Conservation (phyloP, 1,140 invertebrate species). For the Penaeus japonicus region DNA sequence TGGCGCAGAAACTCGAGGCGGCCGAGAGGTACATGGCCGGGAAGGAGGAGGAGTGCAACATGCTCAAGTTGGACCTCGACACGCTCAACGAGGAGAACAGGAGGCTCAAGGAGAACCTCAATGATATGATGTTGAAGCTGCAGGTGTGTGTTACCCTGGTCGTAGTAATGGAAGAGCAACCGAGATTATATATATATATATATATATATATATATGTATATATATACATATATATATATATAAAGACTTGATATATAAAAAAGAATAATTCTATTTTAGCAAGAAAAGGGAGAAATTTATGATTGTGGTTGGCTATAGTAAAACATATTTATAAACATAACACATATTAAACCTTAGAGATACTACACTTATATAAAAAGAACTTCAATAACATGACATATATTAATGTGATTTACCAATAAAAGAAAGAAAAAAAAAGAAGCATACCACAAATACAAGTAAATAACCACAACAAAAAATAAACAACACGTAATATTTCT, state of each 20-base stretch:
- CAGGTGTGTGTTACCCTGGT: conserved; percentile 15
- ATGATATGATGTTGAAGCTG: conserved; percentile 53
- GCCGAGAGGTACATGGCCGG: conserved; percentile 59
- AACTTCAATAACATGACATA: too few species aligned
- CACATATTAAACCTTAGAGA: too few species aligned
- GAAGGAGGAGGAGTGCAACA: conserved; percentile 61
- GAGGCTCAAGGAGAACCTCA: conserved; percentile 61
- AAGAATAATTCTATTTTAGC: not conserved
- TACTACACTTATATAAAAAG: too few species aligned
- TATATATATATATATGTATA: not conserved
- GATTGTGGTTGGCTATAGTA: not conserved
- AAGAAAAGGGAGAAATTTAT: not conserved
- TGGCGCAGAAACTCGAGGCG: conserved; percentile 54
- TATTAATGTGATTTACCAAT: too few species aligned
- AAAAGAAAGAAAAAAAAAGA: too few species aligned
- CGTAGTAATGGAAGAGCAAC: not conserved
- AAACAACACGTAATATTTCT: too few species aligned
- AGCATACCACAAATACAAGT: too few species aligned
- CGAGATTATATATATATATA: not conserved
- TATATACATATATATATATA: not conserved
- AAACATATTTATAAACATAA: too few species aligned
- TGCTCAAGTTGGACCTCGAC: conserved; percentile 62
- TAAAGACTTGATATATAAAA: not conserved
- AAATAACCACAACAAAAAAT: too few species aligned
- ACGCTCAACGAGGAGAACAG: conserved; percentile 62